Evolutionary conservation across 1,140 invertebrate species (phyloP).

Genomic region (Panulirus ornatus): DNA sequence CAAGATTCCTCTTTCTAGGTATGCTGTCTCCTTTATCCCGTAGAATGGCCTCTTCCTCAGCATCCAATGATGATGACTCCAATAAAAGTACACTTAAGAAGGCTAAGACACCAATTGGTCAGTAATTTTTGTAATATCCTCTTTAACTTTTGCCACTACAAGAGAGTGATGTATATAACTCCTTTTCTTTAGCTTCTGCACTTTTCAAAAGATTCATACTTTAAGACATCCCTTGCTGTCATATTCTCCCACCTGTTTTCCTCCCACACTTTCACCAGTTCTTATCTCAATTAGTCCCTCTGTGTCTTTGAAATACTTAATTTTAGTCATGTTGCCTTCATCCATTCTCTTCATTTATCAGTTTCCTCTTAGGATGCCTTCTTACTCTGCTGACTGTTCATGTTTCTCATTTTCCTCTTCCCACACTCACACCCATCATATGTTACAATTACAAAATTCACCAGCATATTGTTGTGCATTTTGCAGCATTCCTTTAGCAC

Average conservation of each 20-base stretch:
- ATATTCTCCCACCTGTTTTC: neutral
- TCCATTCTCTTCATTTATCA: no score
- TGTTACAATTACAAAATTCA: no score
- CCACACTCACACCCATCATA: no score
- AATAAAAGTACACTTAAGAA: neutral
- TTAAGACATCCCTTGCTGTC: neutral
- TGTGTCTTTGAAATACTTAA: no score
- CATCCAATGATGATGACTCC: neutral
- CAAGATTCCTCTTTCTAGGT: neutral
- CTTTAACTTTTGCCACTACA: neutral
- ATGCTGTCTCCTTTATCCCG: neutral
- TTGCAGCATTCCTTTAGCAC: no score
- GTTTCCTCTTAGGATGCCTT: no score
- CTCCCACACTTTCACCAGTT: neutral
- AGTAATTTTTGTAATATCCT: neutral
- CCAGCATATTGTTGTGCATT: no score
- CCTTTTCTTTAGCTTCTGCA: neutral
- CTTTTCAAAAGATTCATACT: neutral
- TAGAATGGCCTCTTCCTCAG: neutral
- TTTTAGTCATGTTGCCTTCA: no score
- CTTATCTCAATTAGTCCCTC: neutral
- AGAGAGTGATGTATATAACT: neutral
- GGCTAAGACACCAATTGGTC: conserved; percentile 17
- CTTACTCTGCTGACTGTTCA: no score
- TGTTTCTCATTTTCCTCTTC: no score